Base-by-base conservation (phyloP, 2,113 vertebrate genomes). In the Ailurus styani region DNA sequence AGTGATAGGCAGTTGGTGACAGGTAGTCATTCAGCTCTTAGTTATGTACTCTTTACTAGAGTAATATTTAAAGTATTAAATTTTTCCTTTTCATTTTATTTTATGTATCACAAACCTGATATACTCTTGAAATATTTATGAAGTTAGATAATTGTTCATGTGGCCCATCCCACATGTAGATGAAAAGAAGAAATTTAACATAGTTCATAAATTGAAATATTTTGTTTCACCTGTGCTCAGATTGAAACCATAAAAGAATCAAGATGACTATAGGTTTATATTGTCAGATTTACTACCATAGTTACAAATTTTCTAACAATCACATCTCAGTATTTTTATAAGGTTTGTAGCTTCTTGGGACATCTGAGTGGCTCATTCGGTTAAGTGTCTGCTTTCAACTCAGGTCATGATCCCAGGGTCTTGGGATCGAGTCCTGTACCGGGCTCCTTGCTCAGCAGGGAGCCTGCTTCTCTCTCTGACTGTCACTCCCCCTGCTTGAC, bases 241-340 rank as follows among this genome's bases (percentile, higher is more conserved):
- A 89, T 25, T 79, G 81, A 98, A 97, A 93, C 78, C 23, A 82
- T 93, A 42, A 62, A 66, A 95, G 34, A 96, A 42, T 81, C 66
- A 72, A 31, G 92, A 96, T 79, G 31, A 79, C 34, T 87, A 0
- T 64, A 31, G 18, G 21, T 20, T 45, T 54, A 27, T 70, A 45
- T 37, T 55, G 37, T 77, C 66, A 68, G 47, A 60, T 64, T 85
- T 90, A 91, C 23, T 47, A 42, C 55, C 29, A 27, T 5, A 31
- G 37, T 15, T 64, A 23, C 37, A 87, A n/a, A 45, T 68, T 95
- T 66, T 55, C 31, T 66, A 78, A 66, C 37, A 78, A 47, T 7
- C 12, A 20, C 31, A n/a, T 91, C 77, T 75, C 37, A 15, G 11
- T 83, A 29, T 86, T 81, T 34, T 64, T 37, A 1, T 25, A 54